Evolutionary conservation across 2,797 vertebrate species (phyloP).

Genomic region (Limnodromus scolopaceus): DNA sequence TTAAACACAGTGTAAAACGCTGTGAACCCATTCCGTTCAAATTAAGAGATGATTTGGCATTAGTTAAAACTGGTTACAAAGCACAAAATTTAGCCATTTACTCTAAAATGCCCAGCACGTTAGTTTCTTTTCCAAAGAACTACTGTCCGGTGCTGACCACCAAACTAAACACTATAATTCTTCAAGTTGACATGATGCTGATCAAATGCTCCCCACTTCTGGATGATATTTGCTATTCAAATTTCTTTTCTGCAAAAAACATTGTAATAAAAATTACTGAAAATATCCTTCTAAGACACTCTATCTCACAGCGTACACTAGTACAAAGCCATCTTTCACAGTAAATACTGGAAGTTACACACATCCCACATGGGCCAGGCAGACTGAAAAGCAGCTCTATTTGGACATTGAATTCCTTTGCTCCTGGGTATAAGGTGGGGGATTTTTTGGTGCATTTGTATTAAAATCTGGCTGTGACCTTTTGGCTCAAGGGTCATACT

Average conservation of each 20-base stretch:
- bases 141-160: neutral
- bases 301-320: neutral
- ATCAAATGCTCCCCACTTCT: slow-evolving; percentile 70
- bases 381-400: neutral
- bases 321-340: neutral
- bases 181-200: slow-evolving; percentile 75
- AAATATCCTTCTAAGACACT: neutral
- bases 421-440: neutral
- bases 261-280: slow-evolving; percentile 63
- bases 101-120: neutral
- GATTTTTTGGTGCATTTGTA: neutral
- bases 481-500: neutral
- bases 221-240: slow-evolving; percentile 71
- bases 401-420: neutral
- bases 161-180: neutral
- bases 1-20: neutral
- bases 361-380: neutral
- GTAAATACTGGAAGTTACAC: neutral
- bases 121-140: neutral
- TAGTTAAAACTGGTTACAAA: neutral
- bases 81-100: neutral
- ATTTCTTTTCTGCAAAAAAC: slow-evolving; percentile 82
- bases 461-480: neutral
- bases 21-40: neutral
- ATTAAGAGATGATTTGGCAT: neutral